phyloP scores from a whole-genome alignment of 2,113 vertebrate species.

The Sapajus apella region DNA sequence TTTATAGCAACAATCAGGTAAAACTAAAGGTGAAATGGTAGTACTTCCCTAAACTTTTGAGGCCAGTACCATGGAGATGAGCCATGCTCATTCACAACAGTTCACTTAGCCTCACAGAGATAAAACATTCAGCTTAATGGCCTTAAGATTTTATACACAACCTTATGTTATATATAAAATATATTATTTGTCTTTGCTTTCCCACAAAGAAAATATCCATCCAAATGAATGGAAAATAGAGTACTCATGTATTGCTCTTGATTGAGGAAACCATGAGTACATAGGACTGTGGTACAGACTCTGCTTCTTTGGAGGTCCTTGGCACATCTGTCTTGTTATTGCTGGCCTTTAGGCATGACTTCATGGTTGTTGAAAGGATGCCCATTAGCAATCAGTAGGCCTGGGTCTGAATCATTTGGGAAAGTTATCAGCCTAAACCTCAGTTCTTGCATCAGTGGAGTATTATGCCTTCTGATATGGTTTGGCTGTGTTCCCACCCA shows the following conservation, averaged over 20 bases:
- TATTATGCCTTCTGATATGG: neutral
- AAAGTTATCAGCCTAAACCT: neutral
- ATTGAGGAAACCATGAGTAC: neutral
- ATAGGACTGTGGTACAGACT: neutral
- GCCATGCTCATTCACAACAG: neutral
- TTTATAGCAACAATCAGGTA: neutral
- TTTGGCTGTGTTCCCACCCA: no score
- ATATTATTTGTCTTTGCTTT: constrained; percentile 9
- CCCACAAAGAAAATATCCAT: neutral
- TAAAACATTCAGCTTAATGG: neutral
- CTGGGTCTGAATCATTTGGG: neutral
- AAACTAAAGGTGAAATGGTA: neutral
- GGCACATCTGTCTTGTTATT: neutral
- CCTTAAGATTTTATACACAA: neutral
- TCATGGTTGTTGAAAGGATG: neutral
- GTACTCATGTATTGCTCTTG: neutral
- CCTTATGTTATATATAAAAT: neutral
- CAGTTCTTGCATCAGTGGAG: neutral
- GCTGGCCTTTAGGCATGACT: neutral
- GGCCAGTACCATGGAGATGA: neutral
- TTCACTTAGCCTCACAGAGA: neutral
- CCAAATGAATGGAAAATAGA: neutral
- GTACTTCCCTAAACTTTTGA: neutral
- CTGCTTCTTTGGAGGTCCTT: no score
- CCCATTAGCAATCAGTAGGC: neutral